Conservation (phyloP, 92 coral and sea anemone species). For the Pocillopora grandis region DNA sequence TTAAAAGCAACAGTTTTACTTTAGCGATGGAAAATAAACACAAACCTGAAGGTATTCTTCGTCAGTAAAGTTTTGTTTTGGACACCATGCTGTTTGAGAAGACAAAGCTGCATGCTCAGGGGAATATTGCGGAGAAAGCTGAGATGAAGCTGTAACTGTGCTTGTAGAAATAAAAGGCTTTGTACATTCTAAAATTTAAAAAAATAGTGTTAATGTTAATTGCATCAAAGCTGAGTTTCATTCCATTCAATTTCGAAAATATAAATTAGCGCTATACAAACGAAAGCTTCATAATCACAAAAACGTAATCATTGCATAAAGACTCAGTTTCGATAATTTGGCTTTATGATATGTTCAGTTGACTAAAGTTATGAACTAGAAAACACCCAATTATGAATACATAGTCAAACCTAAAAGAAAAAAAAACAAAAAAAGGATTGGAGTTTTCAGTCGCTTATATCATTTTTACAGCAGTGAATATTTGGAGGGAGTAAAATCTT, state of each 20-base stretch:
- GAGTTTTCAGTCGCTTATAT: too few species aligned
- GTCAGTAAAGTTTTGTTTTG: constrained; percentile 47
- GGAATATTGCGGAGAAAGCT: constrained; percentile 55
- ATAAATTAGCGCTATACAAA: too few species aligned
- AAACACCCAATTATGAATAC: too few species aligned
- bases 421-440: too few species aligned
- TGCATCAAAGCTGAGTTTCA: neutral
- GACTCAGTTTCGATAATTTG: too few species aligned
- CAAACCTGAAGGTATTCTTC: constrained; percentile 48
- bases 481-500: too few species aligned
- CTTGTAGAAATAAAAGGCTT: constrained; percentile 50
- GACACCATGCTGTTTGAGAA: constrained; percentile 75
- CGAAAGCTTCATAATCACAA: too few species aligned
- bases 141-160: constrained; percentile 69
- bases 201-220: neutral
- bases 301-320: too few species aligned
- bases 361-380: too few species aligned
- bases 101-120: constrained; percentile 60
- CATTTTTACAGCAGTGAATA: too few species aligned
- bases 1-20: neutral
- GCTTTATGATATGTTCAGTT: too few species aligned
- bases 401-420: too few species aligned
- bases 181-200: constrained; percentile 41
- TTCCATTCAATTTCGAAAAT: neutral
- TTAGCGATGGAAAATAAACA: neutral